A percentile compares a stretch with the other conserved stretches of the same genome.
Conservation (phyloP, 2,113 vertebrate species). For the Tupaia tana region DNA sequence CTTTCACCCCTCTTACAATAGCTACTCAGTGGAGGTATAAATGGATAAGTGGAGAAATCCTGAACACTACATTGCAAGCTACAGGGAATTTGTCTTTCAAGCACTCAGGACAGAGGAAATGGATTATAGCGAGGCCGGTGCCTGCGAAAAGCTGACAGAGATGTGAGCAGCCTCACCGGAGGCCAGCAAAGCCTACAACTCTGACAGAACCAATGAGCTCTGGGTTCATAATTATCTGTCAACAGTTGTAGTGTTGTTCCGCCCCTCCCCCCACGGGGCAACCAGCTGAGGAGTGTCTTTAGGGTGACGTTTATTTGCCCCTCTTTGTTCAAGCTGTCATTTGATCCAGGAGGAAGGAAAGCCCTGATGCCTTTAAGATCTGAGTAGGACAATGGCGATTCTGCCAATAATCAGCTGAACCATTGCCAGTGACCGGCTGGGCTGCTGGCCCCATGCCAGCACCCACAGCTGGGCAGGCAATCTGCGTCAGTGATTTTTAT, state of each 20-base stretch:
- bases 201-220: not conserved
- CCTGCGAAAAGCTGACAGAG: not conserved
- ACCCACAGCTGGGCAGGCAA: slow-evolving; percentile 65
- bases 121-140: not conserved
- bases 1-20: not conserved
- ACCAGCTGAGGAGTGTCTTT: not conserved
- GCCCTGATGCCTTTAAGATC: not conserved
- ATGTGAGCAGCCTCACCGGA: not conserved
- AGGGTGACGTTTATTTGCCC: not conserved
- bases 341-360: not conserved
- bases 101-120: not conserved
- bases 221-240: not conserved
- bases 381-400: not conserved
- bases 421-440: slow-evolving; percentile 18
- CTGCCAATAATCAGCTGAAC: slow-evolving; percentile 21
- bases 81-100: not conserved
- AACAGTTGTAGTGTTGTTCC: not conserved
- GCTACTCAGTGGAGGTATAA: not conserved
- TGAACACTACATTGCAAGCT: not conserved
- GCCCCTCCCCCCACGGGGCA: not conserved
- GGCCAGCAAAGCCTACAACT: not conserved
- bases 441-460: slow-evolving; percentile 34
- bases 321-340: not conserved
- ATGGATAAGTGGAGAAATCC: not conserved
- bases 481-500: slow-evolving; percentile 77